phyloP scores from a whole-genome alignment of 2,113 vertebrate genomes.

The Tamias sibiricus region DNA sequence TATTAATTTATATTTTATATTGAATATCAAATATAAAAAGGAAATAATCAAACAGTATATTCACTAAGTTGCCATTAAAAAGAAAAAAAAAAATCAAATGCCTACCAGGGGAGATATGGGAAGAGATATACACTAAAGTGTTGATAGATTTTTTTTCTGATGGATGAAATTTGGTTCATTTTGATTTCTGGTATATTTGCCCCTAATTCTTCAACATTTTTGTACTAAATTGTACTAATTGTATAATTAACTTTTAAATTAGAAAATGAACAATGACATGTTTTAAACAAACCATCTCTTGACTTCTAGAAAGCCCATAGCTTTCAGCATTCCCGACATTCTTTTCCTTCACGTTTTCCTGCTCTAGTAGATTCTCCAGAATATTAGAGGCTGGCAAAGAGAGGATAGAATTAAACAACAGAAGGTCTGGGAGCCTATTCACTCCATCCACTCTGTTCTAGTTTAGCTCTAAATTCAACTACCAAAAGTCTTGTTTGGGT shows the following conservation, averaged over 20 bases:
- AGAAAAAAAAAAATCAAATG: neutral
- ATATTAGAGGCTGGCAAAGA: neutral
- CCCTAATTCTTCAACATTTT: neutral
- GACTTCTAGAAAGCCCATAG: neutral
- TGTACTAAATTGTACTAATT: neutral
- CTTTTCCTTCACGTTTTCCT: neutral
- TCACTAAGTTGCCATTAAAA: neutral
- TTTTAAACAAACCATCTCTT: neutral
- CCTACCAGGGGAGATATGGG: neutral
- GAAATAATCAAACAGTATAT: neutral
- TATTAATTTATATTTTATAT: neutral
- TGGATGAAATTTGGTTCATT: neutral
- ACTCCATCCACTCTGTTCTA: neutral
- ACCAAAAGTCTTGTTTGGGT: neutral
- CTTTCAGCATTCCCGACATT: neutral
- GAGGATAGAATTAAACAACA: neutral
- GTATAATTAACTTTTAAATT: slow-evolving; percentile 1
- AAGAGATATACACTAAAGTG: neutral
- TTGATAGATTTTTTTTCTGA: neutral
- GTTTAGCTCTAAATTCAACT: neutral
- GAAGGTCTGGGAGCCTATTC: neutral
- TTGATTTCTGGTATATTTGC: slow-evolving; percentile 18
- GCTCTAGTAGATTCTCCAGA: neutral
- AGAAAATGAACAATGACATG: neutral
- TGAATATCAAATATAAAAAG: neutral